Evolutionary conservation across 2,888 invertebrate species (phyloP).

Genomic region (Macrostomum cliftonense): DNA sequence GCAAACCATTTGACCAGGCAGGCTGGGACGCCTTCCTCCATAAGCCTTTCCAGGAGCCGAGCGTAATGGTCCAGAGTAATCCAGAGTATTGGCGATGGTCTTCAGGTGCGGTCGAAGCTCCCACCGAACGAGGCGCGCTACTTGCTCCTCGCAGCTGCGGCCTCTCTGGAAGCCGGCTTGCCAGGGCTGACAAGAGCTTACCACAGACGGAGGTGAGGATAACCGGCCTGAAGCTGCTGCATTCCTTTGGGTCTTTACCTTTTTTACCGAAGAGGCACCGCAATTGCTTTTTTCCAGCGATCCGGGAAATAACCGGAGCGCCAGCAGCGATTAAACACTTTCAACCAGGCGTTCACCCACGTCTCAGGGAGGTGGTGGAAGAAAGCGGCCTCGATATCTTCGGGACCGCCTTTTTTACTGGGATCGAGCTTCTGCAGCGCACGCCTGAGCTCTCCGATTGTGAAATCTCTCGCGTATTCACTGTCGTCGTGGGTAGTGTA

Average conservation of each 20-base stretch:
- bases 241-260: neutral
- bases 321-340: neutral
- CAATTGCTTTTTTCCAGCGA: neutral
- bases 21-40: neutral
- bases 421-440: too few relatives aligned
- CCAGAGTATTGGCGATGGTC: neutral
- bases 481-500: neutral
- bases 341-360: neutral
- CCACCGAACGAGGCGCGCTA: too few relatives aligned
- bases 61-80: neutral
- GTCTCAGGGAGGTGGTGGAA: too few relatives aligned
- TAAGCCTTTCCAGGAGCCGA: neutral
- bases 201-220: neutral
- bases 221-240: neutral
- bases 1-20: slow-evolving; percentile 1
- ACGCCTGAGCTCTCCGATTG: too few relatives aligned
- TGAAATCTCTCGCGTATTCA: too few relatives aligned
- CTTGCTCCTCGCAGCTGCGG: too few relatives aligned
- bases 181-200: too few relatives aligned
- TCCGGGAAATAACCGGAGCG: neutral
- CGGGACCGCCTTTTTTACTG: too few relatives aligned
- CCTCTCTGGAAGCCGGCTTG: too few relatives aligned
- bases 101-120: too few relatives aligned
- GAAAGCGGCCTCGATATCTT: too few relatives aligned
- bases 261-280: neutral